Conservation (phyloP, 53 echinoderm and acorn worm species). For the Pentamera pediparva region DNA sequence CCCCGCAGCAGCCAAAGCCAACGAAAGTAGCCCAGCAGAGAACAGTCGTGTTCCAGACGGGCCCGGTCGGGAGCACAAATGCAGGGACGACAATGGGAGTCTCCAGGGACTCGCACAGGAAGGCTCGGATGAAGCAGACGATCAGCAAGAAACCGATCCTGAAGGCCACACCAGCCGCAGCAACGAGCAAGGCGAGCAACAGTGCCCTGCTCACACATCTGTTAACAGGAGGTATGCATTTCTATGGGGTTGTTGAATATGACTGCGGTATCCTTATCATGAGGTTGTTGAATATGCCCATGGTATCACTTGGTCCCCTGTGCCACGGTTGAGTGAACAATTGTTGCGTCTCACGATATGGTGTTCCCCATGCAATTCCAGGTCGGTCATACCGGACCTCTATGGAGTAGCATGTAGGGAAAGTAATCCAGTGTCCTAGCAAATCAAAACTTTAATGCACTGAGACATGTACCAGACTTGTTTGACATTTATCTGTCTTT, state of each 20-base stretch:
- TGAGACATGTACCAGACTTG: too few relatives aligned
- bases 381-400: too few relatives aligned
- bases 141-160: conserved; percentile 20
- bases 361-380: too few relatives aligned
- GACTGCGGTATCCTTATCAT: not conserved
- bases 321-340: too few relatives aligned
- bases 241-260: not conserved
- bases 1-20: not conserved
- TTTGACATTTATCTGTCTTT: too few relatives aligned
- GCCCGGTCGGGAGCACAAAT: not conserved
- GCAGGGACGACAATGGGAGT: not conserved
- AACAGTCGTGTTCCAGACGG: conserved; percentile 2
- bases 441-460: too few relatives aligned
- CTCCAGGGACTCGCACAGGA: not conserved
- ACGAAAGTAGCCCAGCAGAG: not conserved
- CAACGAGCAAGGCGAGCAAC: not conserved
- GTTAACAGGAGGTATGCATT: conserved; percentile 17
- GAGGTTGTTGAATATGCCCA: not conserved
- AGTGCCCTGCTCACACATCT: conserved; percentile 24
- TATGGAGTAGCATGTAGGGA: too few relatives aligned
- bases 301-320: too few relatives aligned
- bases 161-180: conserved; percentile 5
- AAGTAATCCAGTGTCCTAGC: too few relatives aligned
- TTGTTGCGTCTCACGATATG: too few relatives aligned
- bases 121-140: not conserved